These are phyloP conservation scores for Cryptoleucopteryx plumbea DNA, from an alignment of 2,113 vertebrate species.

Conservation along the genomic window DNA sequence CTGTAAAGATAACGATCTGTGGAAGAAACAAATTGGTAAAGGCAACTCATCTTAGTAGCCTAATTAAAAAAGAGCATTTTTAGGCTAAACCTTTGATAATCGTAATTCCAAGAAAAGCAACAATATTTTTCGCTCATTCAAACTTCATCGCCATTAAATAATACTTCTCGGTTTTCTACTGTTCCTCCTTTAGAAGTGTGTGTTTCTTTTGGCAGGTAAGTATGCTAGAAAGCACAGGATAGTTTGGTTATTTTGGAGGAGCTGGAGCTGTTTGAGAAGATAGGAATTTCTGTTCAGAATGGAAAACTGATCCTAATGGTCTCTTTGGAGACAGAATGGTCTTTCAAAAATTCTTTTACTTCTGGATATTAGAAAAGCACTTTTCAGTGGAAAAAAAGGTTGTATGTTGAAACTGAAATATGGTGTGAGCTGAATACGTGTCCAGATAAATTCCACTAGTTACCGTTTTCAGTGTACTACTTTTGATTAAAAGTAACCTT, in stretches of 20 bases:
- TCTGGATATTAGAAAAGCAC: background rate
- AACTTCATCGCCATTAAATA: background rate
- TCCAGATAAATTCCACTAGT: background rate
- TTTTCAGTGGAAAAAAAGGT: background rate
- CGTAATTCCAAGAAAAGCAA: background rate
- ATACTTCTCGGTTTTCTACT: background rate
- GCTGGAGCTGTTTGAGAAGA: background rate
- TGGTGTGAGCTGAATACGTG: background rate
- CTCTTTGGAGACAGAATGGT: slow-evolving; percentile 31
- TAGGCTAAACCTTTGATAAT: background rate
- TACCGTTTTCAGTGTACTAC: background rate
- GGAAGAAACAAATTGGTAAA: background rate
- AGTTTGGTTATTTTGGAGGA: slow-evolving; percentile 54
- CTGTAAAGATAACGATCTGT: background rate
- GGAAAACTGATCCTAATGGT: slow-evolving; percentile 19
- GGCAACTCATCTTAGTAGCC: background rate
- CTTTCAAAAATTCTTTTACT: background rate
- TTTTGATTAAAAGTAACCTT: background rate
- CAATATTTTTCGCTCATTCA: background rate
- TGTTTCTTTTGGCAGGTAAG: slow-evolving; percentile 51
- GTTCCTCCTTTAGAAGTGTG: background rate
- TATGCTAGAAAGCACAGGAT: background rate
- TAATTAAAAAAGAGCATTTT: background rate
- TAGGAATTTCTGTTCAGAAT: slow-evolving; percentile 27
- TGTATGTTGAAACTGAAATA: background rate